Base-by-base conservation (phyloP, 2,797 vertebrate species). In the Xenopus petersii region DNA sequence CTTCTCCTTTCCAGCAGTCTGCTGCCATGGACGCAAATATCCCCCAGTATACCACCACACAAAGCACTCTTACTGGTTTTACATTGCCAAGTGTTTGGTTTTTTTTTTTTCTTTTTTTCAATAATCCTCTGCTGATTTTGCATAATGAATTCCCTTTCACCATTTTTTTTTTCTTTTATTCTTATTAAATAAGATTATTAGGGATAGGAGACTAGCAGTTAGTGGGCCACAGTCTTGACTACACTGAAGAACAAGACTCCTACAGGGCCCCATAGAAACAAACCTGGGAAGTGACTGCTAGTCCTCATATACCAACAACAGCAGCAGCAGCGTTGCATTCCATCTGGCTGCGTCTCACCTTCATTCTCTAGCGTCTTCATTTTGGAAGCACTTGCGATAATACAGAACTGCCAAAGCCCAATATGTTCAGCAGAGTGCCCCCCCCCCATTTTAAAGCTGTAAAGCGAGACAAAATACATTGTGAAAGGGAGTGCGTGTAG, bases 391-490 rank as follows among this genome's bases (percentile, higher is more conserved):
- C 91, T 94, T 93, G 91, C 90, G 89, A 80, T 91, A 89, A 30
- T 92, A 90, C 89, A 90, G 92, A 95, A 93, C 93, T 95, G 94
- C 94, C 94, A 95, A 94, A 95, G 93, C 92, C 71, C 66, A 60
- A 87, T 63, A 82, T 87, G 88, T 93, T 94, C 91, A 93, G 93
- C 92, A 91, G 87, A 85, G 94, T 94, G 93, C 92, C 93, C 21
- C 21, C 21, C 21, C 21, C 21, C 93, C 90, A 88, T 92, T 92
- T 91, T 91, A 91, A 93, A 93, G 90, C 82, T 91, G 88, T 92
- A 93, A 30, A 92, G 89, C 90, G 86, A 93, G 93, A 95, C 93
- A 94, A 94, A 94, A 93, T 94, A 91, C 88, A 90, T 94, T 94
- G 93, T 93, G 89, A 93, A 93, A 90, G 93, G 93, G 92, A 93